Evolutionary conservation across 1,140 invertebrate species (phyloP).

Genomic region (Drosophila prosaltans): DNA sequence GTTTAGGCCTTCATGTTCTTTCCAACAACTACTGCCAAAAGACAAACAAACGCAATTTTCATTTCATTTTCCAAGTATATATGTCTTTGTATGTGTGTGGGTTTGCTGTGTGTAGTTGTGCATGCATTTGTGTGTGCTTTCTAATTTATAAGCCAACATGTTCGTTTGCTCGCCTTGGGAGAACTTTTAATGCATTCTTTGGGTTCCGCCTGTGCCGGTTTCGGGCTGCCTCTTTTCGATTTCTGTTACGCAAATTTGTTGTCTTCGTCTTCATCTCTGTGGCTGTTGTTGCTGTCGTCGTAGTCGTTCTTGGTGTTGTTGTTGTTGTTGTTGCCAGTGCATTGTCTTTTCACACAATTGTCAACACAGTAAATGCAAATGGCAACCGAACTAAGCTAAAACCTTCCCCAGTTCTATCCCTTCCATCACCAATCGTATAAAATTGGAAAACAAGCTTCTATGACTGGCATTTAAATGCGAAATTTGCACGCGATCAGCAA

Average conservation of each 20-base stretch:
- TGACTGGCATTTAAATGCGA: slow-evolving; percentile 79
- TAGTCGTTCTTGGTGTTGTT: not conserved
- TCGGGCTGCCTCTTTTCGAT: slow-evolving; percentile 53
- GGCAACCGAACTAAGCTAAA: slow-evolving; percentile 4
- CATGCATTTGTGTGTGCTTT: slow-evolving; percentile 48
- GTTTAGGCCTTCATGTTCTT: slow-evolving; percentile 16
- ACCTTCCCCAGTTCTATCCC: not conserved
- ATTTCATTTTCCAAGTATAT: slow-evolving; percentile 49
- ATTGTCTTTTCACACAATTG: slow-evolving; percentile 75
- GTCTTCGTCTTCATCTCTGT: slow-evolving; percentile 24
- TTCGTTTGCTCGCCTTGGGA: slow-evolving; percentile 52
- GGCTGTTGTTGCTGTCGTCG: not conserved
- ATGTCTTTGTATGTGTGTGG: slow-evolving; percentile 25
- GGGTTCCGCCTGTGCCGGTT: slow-evolving; percentile 19
- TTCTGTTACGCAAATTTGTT: slow-evolving; percentile 67
- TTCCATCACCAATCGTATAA: slow-evolving; percentile 21
- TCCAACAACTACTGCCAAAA: slow-evolving; percentile 20
- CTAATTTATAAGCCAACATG: slow-evolving; percentile 71
- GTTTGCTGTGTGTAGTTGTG: slow-evolving; percentile 25
- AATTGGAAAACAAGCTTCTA: slow-evolving; percentile 70
- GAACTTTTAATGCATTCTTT: slow-evolving; percentile 61
- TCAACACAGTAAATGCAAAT: slow-evolving; percentile 68
- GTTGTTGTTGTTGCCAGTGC: slow-evolving; percentile 36
- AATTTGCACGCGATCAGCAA: slow-evolving; percentile 76
- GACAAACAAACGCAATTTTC: slow-evolving; percentile 70